Conservation (phyloP, 2,888 invertebrate species). For the Bembecia ichneumoniformis region DNA sequence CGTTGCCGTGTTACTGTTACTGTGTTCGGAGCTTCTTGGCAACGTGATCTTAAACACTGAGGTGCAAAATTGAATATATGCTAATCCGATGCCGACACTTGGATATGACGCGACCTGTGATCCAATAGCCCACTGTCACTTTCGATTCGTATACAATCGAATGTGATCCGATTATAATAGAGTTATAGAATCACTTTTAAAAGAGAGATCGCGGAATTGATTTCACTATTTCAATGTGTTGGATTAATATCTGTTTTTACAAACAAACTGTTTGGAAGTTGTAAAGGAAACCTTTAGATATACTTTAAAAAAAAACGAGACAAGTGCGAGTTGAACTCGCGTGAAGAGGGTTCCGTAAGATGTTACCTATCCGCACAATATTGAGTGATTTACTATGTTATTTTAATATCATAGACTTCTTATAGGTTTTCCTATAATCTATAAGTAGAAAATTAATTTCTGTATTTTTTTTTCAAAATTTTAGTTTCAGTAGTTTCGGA, state of each 20-base stretch:
- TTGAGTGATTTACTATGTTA: too few relatives aligned
- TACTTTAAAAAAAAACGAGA: neutral
- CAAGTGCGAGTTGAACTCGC: too few relatives aligned
- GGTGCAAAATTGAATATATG: neutral
- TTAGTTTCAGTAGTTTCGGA: too few relatives aligned
- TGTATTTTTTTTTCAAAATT: too few relatives aligned
- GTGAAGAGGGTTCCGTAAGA: too few relatives aligned
- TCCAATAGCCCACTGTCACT: constrained; percentile 15
- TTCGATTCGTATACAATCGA: constrained; percentile 15
- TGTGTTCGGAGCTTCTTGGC: neutral
- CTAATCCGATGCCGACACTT: neutral
- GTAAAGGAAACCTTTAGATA: neutral
- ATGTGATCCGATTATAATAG: constrained; percentile 1
- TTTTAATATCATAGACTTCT: too few relatives aligned
- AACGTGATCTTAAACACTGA: neutral
- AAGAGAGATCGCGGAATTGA: neutral
- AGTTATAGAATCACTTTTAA: neutral
- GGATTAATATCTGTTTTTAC: too few relatives aligned
- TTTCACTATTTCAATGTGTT: neutral
- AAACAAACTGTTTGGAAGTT: neutral
- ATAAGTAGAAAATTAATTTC: too few relatives aligned
- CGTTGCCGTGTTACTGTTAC: neutral
- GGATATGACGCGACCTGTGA: constrained; percentile 11
- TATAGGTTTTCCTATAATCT: too few relatives aligned
- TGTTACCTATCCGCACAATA: too few relatives aligned